A percentile compares a stretch with the other conserved stretches of the same genome.
These are phyloP conservation scores for Parapsyche elsis DNA, from an alignment of 1,140 invertebrate genomes.

Conservation along the genomic window DNA sequence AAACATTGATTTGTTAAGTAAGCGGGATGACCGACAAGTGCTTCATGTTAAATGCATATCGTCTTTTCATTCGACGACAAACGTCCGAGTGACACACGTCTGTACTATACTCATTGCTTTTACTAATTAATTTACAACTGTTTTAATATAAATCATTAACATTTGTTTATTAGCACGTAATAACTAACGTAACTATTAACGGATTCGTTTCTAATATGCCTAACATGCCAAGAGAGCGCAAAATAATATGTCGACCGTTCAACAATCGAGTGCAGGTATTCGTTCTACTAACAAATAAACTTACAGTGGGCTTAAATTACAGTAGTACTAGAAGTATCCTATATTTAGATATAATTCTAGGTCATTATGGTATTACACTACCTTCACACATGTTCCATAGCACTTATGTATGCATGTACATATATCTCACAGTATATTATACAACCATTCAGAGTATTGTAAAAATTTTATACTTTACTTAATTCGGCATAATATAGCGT, in stretches of 20 bases:
- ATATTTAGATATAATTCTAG: too few species aligned
- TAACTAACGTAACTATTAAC: too few species aligned
- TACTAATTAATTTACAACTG: background rate
- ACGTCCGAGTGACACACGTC: background rate
- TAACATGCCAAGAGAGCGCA: background rate
- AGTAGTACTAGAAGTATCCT: too few species aligned
- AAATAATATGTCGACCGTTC: background rate
- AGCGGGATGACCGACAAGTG: slow-evolving; percentile 10
- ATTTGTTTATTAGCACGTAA: background rate
- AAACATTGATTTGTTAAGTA: slow-evolving; percentile 23
- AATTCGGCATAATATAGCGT: too few species aligned
- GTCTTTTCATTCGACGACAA: background rate
- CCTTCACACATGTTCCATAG: too few species aligned
- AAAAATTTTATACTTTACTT: too few species aligned
- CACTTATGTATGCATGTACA: too few species aligned
- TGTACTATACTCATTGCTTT: background rate
- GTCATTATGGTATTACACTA: too few species aligned
- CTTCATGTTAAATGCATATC: background rate
- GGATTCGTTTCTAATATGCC: too few species aligned
- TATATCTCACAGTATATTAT: too few species aligned
- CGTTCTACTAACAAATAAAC: background rate
- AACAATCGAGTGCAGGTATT: background rate
- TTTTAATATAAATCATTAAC: background rate
- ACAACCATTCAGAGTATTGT: too few species aligned
- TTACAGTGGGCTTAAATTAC: too few species aligned